Base-by-base conservation (phyloP, 2,888 invertebrate genomes). In the Notodonta ziczac region DNA sequence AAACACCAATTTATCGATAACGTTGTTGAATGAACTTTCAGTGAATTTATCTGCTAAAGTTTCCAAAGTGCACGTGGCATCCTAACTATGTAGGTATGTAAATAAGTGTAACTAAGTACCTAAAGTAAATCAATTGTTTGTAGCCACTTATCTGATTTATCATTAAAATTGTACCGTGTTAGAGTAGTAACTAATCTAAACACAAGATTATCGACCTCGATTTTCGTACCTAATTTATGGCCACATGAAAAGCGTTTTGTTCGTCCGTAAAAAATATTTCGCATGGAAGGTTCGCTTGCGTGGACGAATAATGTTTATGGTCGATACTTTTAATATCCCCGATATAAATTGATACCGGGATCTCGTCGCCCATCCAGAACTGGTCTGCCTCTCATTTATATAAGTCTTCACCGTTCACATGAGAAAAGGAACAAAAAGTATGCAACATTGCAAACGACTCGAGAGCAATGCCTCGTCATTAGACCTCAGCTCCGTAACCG, bases 281-380 rank as follows among this genome's bases (percentile, higher is more conserved):
- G 44, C 32, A 54, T 51, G 42, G 0, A 24, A 12, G 44, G 55
- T 60, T 53, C 14, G 9, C 56, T 54, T 9, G 46, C 32, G 32
- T 40, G 42, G 48, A 59, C 55, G 50, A 44, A 56, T 66, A 62
- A 62, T 62, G 62, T 59, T 57, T 72, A 52, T 62, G 42, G 56
- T 40, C 50, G 57, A 64, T 58, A n/a, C 50, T 53, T 46, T 50
- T 60, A 64, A 64, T 69, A 60, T 58, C 44, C 39, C 12, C 61
- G 61, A 56, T 54, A 59, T 63, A 58, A 62, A 67, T 67, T 72
- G 65, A 69, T 62, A 72, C 60, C 67, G 66, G 72, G 71, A 68
- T 72, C 66, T 66, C 65, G 69, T 62, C 68, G 72, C 58, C 70
- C 62, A 70, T 67, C 55, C 64, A 74, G 70, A 74, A 78, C 78